Evolutionary conservation across 2,797 vertebrate species (phyloP).

Genomic region (Megalops cyprinoides): DNA sequence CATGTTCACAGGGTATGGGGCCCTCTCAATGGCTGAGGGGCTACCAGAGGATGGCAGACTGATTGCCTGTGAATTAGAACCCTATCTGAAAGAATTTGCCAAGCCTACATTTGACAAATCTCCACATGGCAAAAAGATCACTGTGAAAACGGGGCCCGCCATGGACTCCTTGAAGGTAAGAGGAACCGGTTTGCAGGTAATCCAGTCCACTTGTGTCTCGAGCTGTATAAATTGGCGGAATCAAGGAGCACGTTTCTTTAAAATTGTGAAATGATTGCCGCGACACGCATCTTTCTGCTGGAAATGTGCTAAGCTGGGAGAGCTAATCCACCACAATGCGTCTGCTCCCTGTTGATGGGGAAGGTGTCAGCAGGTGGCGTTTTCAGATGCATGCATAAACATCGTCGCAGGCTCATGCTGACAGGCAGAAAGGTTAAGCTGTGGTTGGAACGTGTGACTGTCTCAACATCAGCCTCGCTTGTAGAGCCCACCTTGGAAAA

Average conservation of each 20-base stretch:
- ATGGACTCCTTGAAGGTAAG: slow-evolving; percentile 70
- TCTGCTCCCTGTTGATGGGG: slow-evolving; percentile 34
- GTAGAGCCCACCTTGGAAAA: slow-evolving; percentile 85
- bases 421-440: slow-evolving; percentile 70
- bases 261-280: neutral
- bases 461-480: slow-evolving; percentile 80
- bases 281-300: neutral
- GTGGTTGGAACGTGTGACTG: slow-evolving; percentile 60
- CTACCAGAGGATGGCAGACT: slow-evolving; percentile 71
- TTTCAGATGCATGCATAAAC: slow-evolving; percentile 44
- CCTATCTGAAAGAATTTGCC: slow-evolving; percentile 69
- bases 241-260: neutral
- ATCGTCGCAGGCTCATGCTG: neutral
- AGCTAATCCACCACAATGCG: slow-evolving; percentile 21
- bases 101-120: slow-evolving; percentile 69
- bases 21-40: slow-evolving; percentile 71
- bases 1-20: slow-evolving; percentile 71
- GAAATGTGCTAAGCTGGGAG: neutral
- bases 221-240: neutral
- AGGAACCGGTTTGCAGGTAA: neutral
- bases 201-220: no score
- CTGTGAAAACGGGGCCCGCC: slow-evolving; percentile 63
- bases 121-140: slow-evolving; percentile 74
- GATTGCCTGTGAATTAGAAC: slow-evolving; percentile 64
- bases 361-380: slow-evolving; percentile 36